Conservation (phyloP, 2,888 invertebrate genomes). For the Drosophila meridionalis region DNA sequence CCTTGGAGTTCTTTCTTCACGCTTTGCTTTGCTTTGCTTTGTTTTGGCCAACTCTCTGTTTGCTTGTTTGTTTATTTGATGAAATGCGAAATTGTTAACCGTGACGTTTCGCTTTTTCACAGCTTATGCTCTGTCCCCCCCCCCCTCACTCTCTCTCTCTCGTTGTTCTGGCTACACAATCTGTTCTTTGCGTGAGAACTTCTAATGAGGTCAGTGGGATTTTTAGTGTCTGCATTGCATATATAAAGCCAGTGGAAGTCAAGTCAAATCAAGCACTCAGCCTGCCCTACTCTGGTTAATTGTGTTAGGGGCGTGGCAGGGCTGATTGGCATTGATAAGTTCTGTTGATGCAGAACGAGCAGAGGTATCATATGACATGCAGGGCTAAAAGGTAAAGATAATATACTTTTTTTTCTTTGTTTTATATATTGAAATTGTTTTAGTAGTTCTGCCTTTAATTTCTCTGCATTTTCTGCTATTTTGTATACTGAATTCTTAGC, state of each 20-base stretch:
- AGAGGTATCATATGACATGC: neutral
- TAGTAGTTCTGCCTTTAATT: neutral
- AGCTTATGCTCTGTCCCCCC: conserved; percentile 21
- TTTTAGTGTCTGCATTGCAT: conserved; percentile 46
- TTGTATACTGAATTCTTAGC: conserved; percentile 12
- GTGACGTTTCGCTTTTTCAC: conserved; percentile 73
- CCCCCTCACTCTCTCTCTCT: neutral
- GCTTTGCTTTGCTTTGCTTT: conserved; percentile 45
- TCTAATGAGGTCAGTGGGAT: conserved; percentile 74
- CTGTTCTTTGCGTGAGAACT: conserved; percentile 75
- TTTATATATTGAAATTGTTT: neutral
- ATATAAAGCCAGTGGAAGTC: conserved; percentile 37
- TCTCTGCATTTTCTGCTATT: neutral
- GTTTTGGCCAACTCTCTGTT: conserved; percentile 45
- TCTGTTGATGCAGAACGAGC: neutral
- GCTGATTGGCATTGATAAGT: neutral
- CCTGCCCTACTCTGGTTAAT: conserved; percentile 67
- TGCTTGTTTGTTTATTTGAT: conserved; percentile 70
- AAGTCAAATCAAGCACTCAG: conserved; percentile 64
- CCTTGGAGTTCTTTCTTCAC: conserved; percentile 30
- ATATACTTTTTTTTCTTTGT: neutral
- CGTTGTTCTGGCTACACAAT: conserved; percentile 13
- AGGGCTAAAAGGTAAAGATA: neutral
- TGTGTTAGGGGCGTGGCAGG: conserved; percentile 18
- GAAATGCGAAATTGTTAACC: conserved; percentile 72